phyloP scores from a whole-genome alignment of 2,797 vertebrate genomes.

The Tangara arthus region DNA sequence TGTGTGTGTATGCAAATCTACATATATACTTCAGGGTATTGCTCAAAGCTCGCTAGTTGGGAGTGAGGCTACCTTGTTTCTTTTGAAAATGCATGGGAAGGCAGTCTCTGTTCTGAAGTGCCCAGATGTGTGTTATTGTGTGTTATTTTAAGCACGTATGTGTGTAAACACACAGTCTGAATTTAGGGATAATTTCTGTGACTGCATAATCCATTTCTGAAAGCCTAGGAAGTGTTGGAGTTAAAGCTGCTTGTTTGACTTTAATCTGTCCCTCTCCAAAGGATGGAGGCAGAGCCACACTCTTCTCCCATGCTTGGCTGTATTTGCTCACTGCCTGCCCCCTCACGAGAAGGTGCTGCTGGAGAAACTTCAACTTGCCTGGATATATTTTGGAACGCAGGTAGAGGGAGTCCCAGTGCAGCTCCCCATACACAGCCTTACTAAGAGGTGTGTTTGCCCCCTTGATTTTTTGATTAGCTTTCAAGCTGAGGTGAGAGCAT shows the following conservation, averaged over 20 bases:
- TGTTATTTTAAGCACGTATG: not conserved
- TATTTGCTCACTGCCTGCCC: not conserved
- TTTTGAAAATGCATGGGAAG: not conserved
- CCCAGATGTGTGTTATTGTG: not conserved
- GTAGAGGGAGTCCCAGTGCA: not conserved
- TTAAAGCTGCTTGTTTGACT: not conserved
- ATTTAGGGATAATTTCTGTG: not conserved
- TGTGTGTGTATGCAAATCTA: fast-evolving
- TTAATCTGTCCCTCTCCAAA: not conserved
- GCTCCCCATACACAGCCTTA: not conserved
- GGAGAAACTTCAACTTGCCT: not conserved
- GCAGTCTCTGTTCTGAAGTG: not conserved
- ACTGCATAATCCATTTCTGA: not conserved
- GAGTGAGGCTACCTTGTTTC: not conserved
- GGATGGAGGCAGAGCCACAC: not conserved
- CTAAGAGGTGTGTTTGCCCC: not conserved
- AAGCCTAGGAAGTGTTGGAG: not conserved
- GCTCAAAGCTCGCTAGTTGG: not conserved
- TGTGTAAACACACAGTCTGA: not conserved
- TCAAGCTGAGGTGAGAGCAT: not conserved
- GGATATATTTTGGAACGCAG: not conserved
- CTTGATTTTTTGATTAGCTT: not conserved
- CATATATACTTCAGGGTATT: not conserved
- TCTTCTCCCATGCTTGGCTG: not conserved
- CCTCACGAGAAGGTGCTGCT: not conserved